These are phyloP conservation scores for Mionectes macconnelli DNA, from an alignment of 2,113 vertebrate genomes.

Conservation along the genomic window DNA sequence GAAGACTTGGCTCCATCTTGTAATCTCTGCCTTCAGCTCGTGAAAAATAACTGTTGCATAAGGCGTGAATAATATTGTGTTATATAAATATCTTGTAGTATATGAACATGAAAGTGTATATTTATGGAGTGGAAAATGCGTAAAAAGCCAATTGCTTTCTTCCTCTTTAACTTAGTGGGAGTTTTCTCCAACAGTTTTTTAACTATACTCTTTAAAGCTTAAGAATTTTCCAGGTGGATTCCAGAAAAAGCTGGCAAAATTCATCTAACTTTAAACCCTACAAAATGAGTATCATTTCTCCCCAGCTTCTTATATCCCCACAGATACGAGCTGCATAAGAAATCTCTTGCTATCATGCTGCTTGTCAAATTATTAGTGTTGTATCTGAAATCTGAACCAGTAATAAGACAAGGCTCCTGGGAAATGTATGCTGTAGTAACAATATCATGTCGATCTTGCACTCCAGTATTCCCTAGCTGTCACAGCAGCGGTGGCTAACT, in stretches of 20 bases:
- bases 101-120: not conserved
- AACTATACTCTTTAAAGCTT: not conserved
- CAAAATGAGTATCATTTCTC: not conserved
- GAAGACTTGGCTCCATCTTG: not conserved
- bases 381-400: not conserved
- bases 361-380: constrained; percentile 18
- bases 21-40: not conserved
- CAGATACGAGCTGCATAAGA: not conserved
- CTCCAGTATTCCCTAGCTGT: not conserved
- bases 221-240: not conserved
- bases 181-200: constrained; percentile 5
- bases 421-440: not conserved
- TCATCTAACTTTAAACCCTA: not conserved
- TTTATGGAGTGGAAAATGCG: not conserved
- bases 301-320: not conserved
- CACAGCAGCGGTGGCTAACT: not conserved
- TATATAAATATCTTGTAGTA: constrained; percentile 29
- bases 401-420: not conserved
- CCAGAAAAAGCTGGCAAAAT: not conserved
- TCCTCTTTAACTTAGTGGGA: not conserved
- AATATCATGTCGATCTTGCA: not conserved
- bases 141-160: not conserved
- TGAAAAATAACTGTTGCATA: constrained; percentile 30
- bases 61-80: not conserved
- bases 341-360: not conserved